A percentile compares a stretch with the other conserved stretches of the same genome.
phyloP scores from a whole-genome alignment of 1,140 invertebrate species.

The Drosophila nigrodunni region DNA sequence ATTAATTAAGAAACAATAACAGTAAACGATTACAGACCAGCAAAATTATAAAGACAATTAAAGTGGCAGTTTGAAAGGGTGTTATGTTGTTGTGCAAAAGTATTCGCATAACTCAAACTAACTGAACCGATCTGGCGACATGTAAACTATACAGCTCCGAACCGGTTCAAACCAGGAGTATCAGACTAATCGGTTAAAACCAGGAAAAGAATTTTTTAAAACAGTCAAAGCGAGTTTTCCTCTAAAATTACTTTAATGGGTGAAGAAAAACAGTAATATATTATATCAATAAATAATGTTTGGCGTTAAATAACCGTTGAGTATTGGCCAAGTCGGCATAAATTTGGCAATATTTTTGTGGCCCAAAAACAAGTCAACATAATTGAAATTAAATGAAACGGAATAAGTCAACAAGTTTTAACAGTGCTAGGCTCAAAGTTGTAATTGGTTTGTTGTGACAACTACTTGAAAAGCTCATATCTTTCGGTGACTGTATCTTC shows the following conservation, averaged over 20 bases:
- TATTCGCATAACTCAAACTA: too few species aligned
- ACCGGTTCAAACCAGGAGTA: background rate
- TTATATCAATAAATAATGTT: background rate
- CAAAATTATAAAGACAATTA: background rate
- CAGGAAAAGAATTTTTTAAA: background rate
- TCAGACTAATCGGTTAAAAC: background rate
- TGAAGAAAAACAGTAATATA: background rate
- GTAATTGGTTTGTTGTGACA: slow-evolving; percentile 1
- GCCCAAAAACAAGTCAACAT: slow-evolving; percentile 25
- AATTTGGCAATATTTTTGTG: slow-evolving; percentile 48
- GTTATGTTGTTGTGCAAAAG: background rate
- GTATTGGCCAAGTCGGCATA: slow-evolving; percentile 32
- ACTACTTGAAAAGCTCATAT: slow-evolving; percentile 23
- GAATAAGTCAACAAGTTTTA: slow-evolving; percentile 38
- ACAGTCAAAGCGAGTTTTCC: background rate
- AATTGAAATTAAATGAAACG: slow-evolving; percentile 32
- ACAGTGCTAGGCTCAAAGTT: slow-evolving; percentile 12
- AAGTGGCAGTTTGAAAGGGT: background rate
- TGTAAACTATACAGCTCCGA: background rate
- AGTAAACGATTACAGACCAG: background rate
- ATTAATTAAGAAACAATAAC: background rate
- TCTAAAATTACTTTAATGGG: background rate
- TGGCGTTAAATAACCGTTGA: slow-evolving; percentile 32
- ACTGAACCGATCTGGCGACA: too few species aligned
- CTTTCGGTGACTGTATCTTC: slow-evolving; percentile 1